phyloP scores from a whole-genome alignment of 2,888 invertebrate species.

The Endotricha flammealis region DNA sequence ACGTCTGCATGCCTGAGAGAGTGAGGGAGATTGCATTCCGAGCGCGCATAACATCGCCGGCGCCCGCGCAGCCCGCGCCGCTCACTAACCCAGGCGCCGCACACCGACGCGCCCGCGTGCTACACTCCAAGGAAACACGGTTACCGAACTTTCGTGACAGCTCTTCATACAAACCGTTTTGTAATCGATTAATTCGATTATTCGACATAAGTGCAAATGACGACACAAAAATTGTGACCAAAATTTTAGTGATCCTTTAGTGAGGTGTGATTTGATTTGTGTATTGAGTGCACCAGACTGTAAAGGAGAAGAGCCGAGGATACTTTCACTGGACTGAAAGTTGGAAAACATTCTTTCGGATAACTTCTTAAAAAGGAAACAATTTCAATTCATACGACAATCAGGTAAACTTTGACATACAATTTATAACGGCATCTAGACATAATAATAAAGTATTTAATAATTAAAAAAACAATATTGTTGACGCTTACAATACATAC shows the following conservation, averaged over 20 bases:
- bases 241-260: constrained; percentile 6
- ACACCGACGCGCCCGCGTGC: constrained; percentile 31
- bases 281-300: constrained; percentile 41
- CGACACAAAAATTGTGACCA: constrained; percentile 8
- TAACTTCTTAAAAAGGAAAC: constrained; percentile 56
- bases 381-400: constrained; percentile 35
- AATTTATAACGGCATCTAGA: not conserved
- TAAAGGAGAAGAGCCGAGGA: constrained; percentile 62
- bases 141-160: constrained; percentile 37
- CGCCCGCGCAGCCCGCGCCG: constrained; percentile 23
- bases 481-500: too few species aligned
- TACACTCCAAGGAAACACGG: constrained; percentile 9
- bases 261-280: constrained; percentile 31
- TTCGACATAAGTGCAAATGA: constrained; percentile 15
- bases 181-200: constrained; percentile 36
- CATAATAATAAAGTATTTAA: too few species aligned
- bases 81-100: too few species aligned
- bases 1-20: constrained; percentile 57
- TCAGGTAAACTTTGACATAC: constrained; percentile 45
- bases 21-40: constrained; percentile 74
- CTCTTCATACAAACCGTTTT: constrained; percentile 37
- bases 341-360: constrained; percentile 70
- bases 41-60: constrained; percentile 34
- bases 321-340: constrained; percentile 78
- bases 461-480: too few species aligned